These are phyloP conservation scores for Drosophila demipolita DNA, from an alignment of 2,888 invertebrate species.

Conservation along the genomic window DNA sequence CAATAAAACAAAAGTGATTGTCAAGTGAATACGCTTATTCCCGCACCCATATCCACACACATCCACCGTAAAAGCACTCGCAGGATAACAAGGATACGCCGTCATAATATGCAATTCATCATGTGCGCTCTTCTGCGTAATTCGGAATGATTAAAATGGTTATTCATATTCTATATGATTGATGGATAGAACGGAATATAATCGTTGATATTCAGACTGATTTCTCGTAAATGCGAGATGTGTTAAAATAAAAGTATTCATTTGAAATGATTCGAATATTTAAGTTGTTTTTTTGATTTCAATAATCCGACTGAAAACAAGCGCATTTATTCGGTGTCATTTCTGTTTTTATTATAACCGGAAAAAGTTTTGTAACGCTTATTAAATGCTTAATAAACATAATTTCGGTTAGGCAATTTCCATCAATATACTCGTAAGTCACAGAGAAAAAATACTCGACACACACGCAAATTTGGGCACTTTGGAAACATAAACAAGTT, in stretches of 20 bases:
- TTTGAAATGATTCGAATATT: conserved; percentile 1
- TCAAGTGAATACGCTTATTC: conserved; percentile 77
- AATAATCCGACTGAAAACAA: not conserved
- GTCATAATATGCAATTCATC: conserved; percentile 70
- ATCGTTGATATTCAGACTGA: conserved; percentile 38
- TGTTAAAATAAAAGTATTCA: not conserved
- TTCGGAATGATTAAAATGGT: conserved; percentile 74
- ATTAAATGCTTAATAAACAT: conserved; percentile 74
- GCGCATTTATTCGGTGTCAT: not conserved
- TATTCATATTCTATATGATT: conserved; percentile 72
- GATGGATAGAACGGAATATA: conserved; percentile 47
- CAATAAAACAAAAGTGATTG: conserved; percentile 79
- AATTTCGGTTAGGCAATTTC: conserved; percentile 58
- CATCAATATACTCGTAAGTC: conserved; percentile 33
- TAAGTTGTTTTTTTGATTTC: not conserved
- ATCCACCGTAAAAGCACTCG: conserved; percentile 13
- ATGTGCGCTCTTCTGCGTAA: conserved; percentile 77
- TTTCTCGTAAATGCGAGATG: conserved; percentile 6
- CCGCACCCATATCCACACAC: conserved; percentile 36
- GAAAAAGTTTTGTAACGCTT: conserved; percentile 47
- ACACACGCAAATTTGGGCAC: conserved; percentile 65
- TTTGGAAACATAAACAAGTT: conserved; percentile 45
- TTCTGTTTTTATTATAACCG: conserved; percentile 7
- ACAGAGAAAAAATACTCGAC: conserved; percentile 12
- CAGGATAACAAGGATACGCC: conserved; percentile 37